phyloP scores from a whole-genome alignment of 2,888 invertebrate genomes.

The Troides oblongomaculatus region DNA sequence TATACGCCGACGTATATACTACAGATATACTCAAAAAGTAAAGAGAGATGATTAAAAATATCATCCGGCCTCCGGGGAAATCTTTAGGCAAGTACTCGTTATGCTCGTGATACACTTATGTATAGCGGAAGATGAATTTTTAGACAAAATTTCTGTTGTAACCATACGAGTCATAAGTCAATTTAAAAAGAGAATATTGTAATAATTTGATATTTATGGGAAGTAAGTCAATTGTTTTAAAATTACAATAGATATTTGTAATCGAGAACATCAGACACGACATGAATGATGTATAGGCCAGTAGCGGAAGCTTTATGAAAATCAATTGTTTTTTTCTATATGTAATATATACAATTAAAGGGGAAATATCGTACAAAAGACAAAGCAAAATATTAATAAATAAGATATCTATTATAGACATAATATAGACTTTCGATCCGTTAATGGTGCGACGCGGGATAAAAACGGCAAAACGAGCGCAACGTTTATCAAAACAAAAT shows the following conservation, averaged over 20 bases:
- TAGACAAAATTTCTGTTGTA: not conserved
- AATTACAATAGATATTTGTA: too few species aligned
- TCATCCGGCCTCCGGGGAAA: slow-evolving; percentile 2
- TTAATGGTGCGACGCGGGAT: not conserved
- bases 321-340: too few species aligned
- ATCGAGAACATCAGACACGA: too few species aligned
- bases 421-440: not conserved
- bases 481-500: not conserved
- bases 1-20: not conserved
- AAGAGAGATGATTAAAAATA: slow-evolving; percentile 6
- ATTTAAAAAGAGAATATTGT: not conserved
- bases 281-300: too few species aligned
- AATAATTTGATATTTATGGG: not conserved
- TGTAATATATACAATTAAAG: too few species aligned
- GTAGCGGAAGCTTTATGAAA: too few species aligned
- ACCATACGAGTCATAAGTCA: not conserved
- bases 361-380: too few species aligned
- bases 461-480: not conserved
- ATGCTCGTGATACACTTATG: slow-evolving; percentile 2
- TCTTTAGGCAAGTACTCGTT: slow-evolving; percentile 5
- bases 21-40: not conserved
- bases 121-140: not conserved
- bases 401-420: not conserved
- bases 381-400: too few species aligned
- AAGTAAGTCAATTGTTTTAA: not conserved